A percentile compares a stretch with the other conserved stretches of the same genome.
Conservation (phyloP, 2,113 vertebrate species). For the Tachuris rubrigastra region DNA sequence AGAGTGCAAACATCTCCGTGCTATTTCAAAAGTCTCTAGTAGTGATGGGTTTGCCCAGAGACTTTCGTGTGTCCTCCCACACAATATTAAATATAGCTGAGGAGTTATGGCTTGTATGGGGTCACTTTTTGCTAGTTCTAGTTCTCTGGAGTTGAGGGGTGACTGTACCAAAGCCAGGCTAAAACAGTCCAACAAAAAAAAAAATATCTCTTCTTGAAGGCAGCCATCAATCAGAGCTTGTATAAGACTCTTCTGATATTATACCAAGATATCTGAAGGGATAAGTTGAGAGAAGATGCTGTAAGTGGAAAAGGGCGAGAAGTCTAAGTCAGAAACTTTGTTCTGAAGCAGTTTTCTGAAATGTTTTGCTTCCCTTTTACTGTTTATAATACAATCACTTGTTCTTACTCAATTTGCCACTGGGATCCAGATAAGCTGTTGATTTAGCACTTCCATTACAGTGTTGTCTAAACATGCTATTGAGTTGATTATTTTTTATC, state of each 20-base stretch:
- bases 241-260: not conserved
- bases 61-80: not conserved
- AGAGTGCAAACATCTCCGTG: not conserved
- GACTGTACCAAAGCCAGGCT: not conserved
- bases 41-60: not conserved
- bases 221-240: not conserved
- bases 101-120: not conserved
- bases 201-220: not conserved
- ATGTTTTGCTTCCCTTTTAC: constrained; percentile 22
- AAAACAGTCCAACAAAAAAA: not conserved
- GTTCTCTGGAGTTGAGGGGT: not conserved
- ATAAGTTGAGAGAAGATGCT: not conserved
- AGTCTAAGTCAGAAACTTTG: not conserved
- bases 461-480: constrained; percentile 38
- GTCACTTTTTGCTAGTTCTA: not conserved
- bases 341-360: not conserved
- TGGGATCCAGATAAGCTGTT: constrained; percentile 35
- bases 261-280: not conserved
- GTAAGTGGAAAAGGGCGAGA: not conserved
- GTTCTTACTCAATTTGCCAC: not conserved
- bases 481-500: not conserved
- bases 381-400: constrained; percentile 34
- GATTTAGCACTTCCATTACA: constrained; percentile 15
- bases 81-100: not conserved
- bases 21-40: not conserved